Percentiles rank a stretch among this genome's conserved stretches.
Conservation (phyloP, 2,888 invertebrate species). For the Sphaerophoria taeniata region DNA sequence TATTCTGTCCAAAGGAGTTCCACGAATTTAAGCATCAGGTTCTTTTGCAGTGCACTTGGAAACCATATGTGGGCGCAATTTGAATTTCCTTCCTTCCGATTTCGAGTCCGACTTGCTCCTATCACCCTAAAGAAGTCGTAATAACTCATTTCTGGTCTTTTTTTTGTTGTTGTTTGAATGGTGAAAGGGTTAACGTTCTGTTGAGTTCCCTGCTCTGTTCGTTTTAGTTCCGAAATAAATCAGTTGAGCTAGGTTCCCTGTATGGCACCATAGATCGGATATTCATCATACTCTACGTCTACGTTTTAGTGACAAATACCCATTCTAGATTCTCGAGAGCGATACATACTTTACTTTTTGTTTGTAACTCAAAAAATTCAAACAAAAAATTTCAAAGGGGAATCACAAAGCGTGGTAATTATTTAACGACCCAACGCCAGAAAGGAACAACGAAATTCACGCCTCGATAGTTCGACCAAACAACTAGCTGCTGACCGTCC, state of each 20-base stretch:
- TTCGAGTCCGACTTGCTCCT: not conserved
- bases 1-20: conserved; percentile 35
- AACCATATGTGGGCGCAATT: conserved; percentile 38
- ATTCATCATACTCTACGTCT: conserved; percentile 51
- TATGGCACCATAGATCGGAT: conserved; percentile 43
- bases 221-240: conserved; percentile 70
- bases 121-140: conserved; percentile 41
- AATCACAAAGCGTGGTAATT: conserved; percentile 73
- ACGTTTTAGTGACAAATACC: conserved; percentile 4
- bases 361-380: not conserved
- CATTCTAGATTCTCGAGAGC: not conserved
- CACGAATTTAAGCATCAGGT: conserved; percentile 34
- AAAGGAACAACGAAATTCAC: conserved; percentile 70
- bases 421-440: conserved; percentile 72
- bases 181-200: conserved; percentile 56
- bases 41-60: conserved; percentile 4
- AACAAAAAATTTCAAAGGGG: conserved; percentile 10
- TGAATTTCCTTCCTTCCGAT: conserved; percentile 66
- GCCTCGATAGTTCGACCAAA: conserved; percentile 54
- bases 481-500: no score
- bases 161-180: conserved; percentile 57
- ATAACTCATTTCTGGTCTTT: conserved; percentile 59
- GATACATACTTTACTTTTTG: not conserved
- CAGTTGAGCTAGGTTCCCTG: conserved; percentile 57
- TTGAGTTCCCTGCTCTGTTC: not conserved